A percentile compares a stretch with the other conserved stretches of the same genome.
These are phyloP conservation scores for Drosophila asahinai DNA, from an alignment of 1,140 invertebrate genomes.

Conservation along the genomic window DNA sequence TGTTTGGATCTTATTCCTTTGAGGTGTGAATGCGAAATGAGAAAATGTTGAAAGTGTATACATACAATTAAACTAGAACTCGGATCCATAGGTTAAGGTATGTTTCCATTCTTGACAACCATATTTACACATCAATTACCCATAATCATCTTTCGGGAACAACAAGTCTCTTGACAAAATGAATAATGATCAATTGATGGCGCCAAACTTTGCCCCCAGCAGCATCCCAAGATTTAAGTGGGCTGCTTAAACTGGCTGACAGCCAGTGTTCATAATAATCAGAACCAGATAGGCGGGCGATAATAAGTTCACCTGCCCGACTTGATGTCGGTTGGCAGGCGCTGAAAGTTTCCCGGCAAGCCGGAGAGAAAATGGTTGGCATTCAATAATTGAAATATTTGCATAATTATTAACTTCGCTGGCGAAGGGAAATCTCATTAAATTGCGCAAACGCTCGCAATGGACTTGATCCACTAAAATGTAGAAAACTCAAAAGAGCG, in stretches of 20 bases:
- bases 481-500: constrained; percentile 12
- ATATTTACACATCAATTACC: constrained; percentile 29
- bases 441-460: constrained; percentile 31
- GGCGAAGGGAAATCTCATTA: constrained; percentile 72
- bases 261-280: constrained; percentile 70
- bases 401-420: constrained; percentile 64
- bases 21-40: too few species aligned
- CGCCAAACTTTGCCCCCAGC: constrained; percentile 40
- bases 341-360: constrained; percentile 32
- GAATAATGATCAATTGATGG: constrained; percentile 71
- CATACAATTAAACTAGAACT: not conserved
- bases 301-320: constrained; percentile 64
- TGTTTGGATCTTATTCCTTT: too few species aligned
- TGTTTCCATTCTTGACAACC: constrained; percentile 10
- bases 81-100: not conserved
- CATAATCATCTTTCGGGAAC: constrained; percentile 2
- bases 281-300: constrained; percentile 50
- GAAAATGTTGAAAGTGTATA: not conserved
- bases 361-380: constrained; percentile 43
- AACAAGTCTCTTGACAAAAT: constrained; percentile 30
- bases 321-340: constrained; percentile 46
- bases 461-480: constrained; percentile 22
- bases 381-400: constrained; percentile 70
- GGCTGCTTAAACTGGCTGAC: constrained; percentile 47
- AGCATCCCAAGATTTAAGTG: constrained; percentile 46